phyloP scores from a whole-genome alignment of 35 echinoderm and acorn worm species.

The Eucidaris tribuloides region DNA sequence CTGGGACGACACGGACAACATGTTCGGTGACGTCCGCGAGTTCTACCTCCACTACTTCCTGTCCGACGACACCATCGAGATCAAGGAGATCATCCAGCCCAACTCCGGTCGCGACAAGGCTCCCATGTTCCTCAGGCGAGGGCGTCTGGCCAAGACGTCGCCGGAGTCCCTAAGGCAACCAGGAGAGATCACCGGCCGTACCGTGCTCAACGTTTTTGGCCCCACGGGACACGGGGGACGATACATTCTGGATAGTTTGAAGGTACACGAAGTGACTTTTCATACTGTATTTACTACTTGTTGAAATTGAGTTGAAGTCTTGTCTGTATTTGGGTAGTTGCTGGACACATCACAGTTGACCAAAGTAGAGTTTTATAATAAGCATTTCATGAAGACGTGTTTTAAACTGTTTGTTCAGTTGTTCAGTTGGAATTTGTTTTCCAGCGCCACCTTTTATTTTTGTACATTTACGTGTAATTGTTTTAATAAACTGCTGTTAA shows the following conservation, averaged over 20 bases:
- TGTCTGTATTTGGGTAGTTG: too few species aligned
- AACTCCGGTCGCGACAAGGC: conserved; percentile 88
- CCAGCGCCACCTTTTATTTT: too few species aligned
- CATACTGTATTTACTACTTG: too few species aligned
- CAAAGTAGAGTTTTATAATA: too few species aligned
- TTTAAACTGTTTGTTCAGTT: too few species aligned
- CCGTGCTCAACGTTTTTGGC: conserved; percentile 98
- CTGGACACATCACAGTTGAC: too few species aligned
- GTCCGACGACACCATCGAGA: conserved; percentile 93
- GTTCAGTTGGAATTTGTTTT: too few species aligned
- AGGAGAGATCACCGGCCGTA: conserved; percentile 85
- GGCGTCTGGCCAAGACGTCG: conserved; percentile 62
- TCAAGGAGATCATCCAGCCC: conserved; percentile 87
- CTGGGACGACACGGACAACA: conserved; percentile 96
- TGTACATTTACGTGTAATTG: too few species aligned
- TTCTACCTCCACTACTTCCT: conserved; percentile 98
- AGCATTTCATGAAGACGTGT: too few species aligned
- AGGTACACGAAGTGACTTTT: too few species aligned
- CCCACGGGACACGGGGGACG: conserved; percentile 93
- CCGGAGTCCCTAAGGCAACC: conserved; percentile 86
- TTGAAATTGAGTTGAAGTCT: too few species aligned
- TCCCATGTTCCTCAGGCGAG: conserved; percentile 91
- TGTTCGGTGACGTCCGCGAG: conserved; percentile 95
- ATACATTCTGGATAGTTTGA: conserved; percentile 96
- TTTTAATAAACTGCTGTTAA: too few species aligned